phyloP scores from a whole-genome alignment of 2,113 vertebrate genomes.

The Aptenodytes forsteri region DNA sequence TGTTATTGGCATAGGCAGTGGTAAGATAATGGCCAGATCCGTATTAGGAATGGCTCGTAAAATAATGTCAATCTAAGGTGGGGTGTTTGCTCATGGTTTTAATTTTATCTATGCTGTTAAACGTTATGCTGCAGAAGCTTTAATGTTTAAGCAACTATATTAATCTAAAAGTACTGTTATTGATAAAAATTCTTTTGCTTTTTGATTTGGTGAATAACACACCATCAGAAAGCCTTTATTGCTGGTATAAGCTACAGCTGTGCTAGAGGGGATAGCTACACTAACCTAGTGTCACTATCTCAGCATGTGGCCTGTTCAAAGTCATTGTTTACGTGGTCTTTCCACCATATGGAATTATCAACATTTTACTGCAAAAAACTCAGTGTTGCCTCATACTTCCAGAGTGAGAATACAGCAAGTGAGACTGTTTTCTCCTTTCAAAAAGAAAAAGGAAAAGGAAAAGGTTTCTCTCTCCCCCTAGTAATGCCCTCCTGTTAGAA shows the following conservation, averaged over 20 bases:
- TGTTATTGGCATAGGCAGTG: not conserved
- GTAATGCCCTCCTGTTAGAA: not conserved
- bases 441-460: not conserved
- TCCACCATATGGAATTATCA: constrained; percentile 29
- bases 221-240: constrained; percentile 6
- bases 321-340: constrained; percentile 16
- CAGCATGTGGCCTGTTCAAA: constrained; percentile 45
- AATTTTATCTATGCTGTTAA: constrained; percentile 17
- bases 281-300: constrained; percentile 9
- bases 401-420: not conserved
- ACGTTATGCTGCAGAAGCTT: not conserved
- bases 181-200: constrained; percentile 34
- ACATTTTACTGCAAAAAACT: not conserved
- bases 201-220: not conserved
- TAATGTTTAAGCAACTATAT: constrained; percentile 3
- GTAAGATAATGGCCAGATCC: not conserved
- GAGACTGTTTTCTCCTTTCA: not conserved
- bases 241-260: constrained; percentile 32
- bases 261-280: not conserved
- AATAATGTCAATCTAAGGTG: not conserved
- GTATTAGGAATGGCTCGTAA: not conserved
- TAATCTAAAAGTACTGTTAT: constrained; percentile 25
- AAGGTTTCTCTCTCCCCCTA: not conserved
- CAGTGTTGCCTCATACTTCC: not conserved
- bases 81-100: constrained; percentile 17